These are phyloP conservation scores for Dendroctonus valens DNA, from an alignment of 1,140 invertebrate species.

Conservation along the genomic window DNA sequence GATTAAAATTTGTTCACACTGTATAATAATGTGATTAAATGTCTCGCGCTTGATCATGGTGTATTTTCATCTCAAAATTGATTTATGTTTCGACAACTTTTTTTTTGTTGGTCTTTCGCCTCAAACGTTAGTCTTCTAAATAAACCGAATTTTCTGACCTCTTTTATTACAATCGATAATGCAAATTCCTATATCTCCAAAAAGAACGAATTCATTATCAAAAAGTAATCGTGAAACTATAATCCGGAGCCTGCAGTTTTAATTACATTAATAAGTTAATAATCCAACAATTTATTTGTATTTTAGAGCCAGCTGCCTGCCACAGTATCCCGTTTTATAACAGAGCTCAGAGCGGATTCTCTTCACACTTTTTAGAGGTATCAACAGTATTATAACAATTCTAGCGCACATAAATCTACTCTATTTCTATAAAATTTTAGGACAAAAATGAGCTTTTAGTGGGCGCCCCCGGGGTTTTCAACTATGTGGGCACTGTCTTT, in stretches of 20 bases:
- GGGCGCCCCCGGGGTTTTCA: constrained; percentile 51
- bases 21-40: too few species aligned
- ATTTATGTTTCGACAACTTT: too few species aligned
- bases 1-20: too few species aligned
- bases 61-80: too few species aligned
- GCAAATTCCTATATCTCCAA: neutral
- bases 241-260: too few species aligned
- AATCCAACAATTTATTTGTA: constrained; percentile 1
- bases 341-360: constrained; percentile 48
- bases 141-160: neutral
- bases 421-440: constrained; percentile 8
- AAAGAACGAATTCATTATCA: neutral
- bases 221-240: neutral
- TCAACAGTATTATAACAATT: neutral
- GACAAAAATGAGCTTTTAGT: constrained; percentile 43
- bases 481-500: constrained; percentile 49
- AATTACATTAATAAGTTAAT: neutral
- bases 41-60: too few species aligned
- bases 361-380: constrained; percentile 41
- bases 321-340: constrained; percentile 6
- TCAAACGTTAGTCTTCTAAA: neutral
- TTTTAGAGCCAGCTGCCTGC: constrained; percentile 9
- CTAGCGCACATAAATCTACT: constrained; percentile 12
- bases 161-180: neutral
- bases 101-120: too few species aligned